Evolutionary conservation across 2,888 invertebrate species (phyloP), one percentile per base, ranked within the genome.

Genomic region (Strigamia maritima): DNA sequence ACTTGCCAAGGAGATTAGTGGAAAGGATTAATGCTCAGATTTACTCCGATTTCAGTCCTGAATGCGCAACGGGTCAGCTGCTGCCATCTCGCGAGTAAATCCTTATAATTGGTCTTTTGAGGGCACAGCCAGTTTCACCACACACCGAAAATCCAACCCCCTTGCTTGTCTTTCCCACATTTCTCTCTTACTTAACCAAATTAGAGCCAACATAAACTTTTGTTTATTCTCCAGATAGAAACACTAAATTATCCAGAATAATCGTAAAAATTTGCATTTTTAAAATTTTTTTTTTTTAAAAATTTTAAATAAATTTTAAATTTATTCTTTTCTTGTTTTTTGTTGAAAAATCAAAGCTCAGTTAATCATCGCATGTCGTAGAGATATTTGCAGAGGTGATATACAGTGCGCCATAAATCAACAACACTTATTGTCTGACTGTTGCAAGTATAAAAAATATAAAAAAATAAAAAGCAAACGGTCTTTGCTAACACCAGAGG

Each of bases 351-450:
- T 65, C 60, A 65, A 65, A 65, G 60, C 60, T 65, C 8, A n/a
- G 22, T 65, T 24, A 65, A 65, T 65, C 60, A 65, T 65, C 7
- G 22, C 60, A 65, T 24, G 60, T 65, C 60, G 44, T n/a, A 3
- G 22, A 65, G 60, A 65, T 65, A 65, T 65, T 65, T 65, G 60
- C 60, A 65, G 60, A 65, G 22, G 22, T 65, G 60, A 65, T 65
- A 65, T 65, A 65, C 60, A 65, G 60, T 65, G 24, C 60, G 22
- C 22, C 60, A 65, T 65, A 65, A 65, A 65, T 65, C 60, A 65
- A 65, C 60, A 65, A 65, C 60, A 65, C 60, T 65, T 65, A 65
- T 65, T 65, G 60, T 65, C 22, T 65, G 60, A 65, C 60, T 65
- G n/a, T n/a, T n/a, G 10, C 22, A 8, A 24, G 22, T 0, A 19